These are phyloP conservation scores for Diarsia mendica DNA, from an alignment of 2,888 invertebrate species.

Conservation along the genomic window DNA sequence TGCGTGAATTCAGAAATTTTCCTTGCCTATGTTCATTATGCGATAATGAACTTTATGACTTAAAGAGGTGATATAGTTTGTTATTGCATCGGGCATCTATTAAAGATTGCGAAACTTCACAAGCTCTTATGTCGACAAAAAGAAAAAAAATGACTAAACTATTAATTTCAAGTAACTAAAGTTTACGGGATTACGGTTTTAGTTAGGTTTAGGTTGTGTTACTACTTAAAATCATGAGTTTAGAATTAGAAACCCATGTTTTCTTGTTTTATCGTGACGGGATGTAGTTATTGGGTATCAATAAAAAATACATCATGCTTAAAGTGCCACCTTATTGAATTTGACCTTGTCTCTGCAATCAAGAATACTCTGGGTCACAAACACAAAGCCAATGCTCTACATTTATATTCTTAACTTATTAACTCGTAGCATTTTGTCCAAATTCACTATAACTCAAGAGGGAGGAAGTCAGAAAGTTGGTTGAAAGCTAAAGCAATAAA, in stretches of 20 bases:
- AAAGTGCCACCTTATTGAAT: neutral
- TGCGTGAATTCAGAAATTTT: neutral
- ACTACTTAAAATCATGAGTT: neutral
- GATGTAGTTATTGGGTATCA: neutral
- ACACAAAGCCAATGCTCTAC: neutral
- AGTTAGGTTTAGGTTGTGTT: neutral
- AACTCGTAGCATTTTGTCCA: neutral
- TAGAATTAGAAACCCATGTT: neutral
- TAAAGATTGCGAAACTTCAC: neutral
- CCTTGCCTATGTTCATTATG: neutral
- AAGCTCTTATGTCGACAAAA: neutral
- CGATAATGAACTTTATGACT: neutral
- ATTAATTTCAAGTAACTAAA: neutral
- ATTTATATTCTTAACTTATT: neutral
- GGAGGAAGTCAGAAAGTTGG: neutral
- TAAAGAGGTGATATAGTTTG: no score
- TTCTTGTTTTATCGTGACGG: neutral
- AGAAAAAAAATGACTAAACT: neutral
- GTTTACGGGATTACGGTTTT: neutral
- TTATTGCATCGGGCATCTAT: no score
- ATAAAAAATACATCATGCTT: neutral
- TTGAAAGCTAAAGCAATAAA: neutral
- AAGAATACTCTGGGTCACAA: neutral
- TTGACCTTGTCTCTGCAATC: neutral
- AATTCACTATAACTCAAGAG: neutral